Base-by-base conservation (phyloP, 2,113 vertebrate genomes). In the Rafetus swinhoei region DNA sequence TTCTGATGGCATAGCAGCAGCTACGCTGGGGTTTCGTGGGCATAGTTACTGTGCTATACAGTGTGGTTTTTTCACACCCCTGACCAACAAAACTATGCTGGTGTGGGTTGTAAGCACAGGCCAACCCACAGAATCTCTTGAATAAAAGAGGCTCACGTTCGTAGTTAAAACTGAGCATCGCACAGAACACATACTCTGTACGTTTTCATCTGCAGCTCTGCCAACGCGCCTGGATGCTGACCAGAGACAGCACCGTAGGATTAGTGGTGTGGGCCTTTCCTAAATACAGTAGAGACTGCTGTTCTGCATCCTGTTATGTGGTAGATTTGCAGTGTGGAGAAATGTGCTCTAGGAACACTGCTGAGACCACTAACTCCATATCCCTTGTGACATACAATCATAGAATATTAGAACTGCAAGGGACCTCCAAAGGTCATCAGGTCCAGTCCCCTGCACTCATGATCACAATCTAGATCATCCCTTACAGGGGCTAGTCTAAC, bases 341-440 rank as follows among this genome's bases (percentile, higher is more conserved):
- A 60, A 27, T 60, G 10, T 24, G 21, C 22, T 45, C 35, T 45
- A 22, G 6, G 6, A 0, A 0, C 24, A 60, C 3, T 92, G 5
- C 9, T 60, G 85, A 50, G 88, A 7, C 21, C 6, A 0, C 74
- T 59, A 21, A 6, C 12, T 12, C 69, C 9, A 0, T 76, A 50
- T 54, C 45, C 2, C 32, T 54, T 56, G 56, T n/a, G 79, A 55
- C 45, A 45, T 45, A 45, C 45, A 45, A 45, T 45, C 45, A 45
- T 45, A 45, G 45, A 45, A 45, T 45, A 45, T 45, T 45, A 45
- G 45, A 45, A 45, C 45, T 45, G 45, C 45, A 45, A 45, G 6
- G 45, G 45, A 45, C 45, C 45, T 45, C 45, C 45, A 45, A 45
- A 45, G 6, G 45, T 45, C 45, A 45, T 45, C 45, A 45, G 45